Percentiles rank a stretch among this genome's conserved stretches.
Evolutionary conservation across 1,140 invertebrate species (phyloP).

Genomic region (Drosophila simulans): DNA sequence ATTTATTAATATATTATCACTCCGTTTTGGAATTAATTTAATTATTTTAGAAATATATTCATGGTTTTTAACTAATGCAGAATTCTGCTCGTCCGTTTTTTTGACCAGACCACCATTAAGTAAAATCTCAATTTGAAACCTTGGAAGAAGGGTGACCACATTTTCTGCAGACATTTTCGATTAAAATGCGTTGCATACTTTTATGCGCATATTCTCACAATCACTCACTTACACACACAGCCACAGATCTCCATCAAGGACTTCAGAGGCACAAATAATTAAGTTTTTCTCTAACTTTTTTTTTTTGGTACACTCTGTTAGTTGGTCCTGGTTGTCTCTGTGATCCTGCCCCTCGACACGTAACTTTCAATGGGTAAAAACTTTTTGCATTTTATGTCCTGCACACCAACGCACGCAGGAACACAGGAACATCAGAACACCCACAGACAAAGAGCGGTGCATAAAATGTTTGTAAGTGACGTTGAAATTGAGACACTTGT

Average conservation of each 20-base stretch:
- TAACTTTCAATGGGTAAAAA: constrained; percentile 76
- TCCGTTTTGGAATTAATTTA: no score
- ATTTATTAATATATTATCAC: no score
- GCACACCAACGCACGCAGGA: constrained; percentile 1
- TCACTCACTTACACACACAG: constrained; percentile 14
- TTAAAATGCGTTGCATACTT: constrained; percentile 80
- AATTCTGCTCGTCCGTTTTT: no score
- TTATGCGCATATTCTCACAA: constrained; percentile 58
- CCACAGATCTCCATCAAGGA: constrained; percentile 43
- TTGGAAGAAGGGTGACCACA: constrained; percentile 50
- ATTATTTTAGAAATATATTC: not conserved
- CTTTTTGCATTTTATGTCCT: constrained; percentile 75
- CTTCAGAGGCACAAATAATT: constrained; percentile 70
- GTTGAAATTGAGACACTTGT: constrained; percentile 83
- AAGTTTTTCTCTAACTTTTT: constrained; percentile 70
- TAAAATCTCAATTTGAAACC: constrained; percentile 15
- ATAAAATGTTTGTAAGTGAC: constrained; percentile 83
- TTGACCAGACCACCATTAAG: not conserved
- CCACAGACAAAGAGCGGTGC: constrained; percentile 57
- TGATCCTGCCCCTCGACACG: constrained; percentile 46
- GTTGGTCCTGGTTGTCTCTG: constrained; percentile 27
- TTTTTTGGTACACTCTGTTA: constrained; percentile 27
- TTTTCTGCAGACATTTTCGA: constrained; percentile 72
- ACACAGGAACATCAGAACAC: constrained; percentile 7
- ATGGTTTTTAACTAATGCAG: no score